Base-by-base conservation (phyloP, 1,140 invertebrate genomes). In the Nymphalis io region DNA sequence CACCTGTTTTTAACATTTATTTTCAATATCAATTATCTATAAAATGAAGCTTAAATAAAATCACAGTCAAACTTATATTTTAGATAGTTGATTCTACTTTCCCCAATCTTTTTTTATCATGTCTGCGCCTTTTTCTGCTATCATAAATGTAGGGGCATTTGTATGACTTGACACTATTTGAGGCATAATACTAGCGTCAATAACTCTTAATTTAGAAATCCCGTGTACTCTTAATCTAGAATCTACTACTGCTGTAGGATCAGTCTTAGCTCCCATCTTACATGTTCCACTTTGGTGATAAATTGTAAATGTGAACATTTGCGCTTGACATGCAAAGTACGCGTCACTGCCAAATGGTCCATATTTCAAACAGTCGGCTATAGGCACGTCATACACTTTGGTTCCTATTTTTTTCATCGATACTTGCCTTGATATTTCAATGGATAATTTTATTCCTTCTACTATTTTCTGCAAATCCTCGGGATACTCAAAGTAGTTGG, bases 221-320 rank as follows among this genome's bases (percentile, higher is more conserved):
- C 96, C 96, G 62, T 95, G 93, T 0, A 96, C 95, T 69, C 93
- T 90, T 62, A 96, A 82, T 69, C 94, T 92, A 0, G 94, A 90
- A 86, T 96, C 94, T 0, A 97, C 95, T 0, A 97, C 96, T 8
- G 95, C 93, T 0, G 93, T 90, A 0, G 93, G 92, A 84, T 97
- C 96, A 0, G 71, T 87, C 27, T 79, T 70, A 0, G 93, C 91
- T 0, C 96, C 97, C 97, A 98, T 98, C 89, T 96, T 97, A 79
- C 95, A 96, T 0, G 96, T 97, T 0, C 96, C 96, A 15, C 94
- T 94, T 61, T 95, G 95, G 80, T 97, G 96, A 81, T 96, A 96
- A 58, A 97, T 95, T 2, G 94, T 96, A 65, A 95, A 93, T 0
- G 96, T 95, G 27, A 96, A 94, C 80, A 94, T 93, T 48, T 94